phyloP scores from a whole-genome alignment of 1,140 invertebrate genomes.

The Eriocheir sinensis region DNA sequence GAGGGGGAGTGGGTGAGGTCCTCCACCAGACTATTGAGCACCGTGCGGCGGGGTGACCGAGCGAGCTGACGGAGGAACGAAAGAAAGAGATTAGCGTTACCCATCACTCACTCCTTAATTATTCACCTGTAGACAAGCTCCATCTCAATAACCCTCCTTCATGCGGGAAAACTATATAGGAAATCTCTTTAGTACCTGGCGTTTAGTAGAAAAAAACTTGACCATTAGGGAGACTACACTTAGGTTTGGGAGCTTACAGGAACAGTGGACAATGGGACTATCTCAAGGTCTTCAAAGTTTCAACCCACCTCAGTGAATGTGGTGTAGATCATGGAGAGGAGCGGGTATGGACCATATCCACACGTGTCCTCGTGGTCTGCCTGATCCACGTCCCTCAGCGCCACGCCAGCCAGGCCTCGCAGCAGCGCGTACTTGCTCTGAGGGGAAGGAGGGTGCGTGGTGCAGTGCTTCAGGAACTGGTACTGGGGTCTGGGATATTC shows the following conservation, averaged over 20 bases:
- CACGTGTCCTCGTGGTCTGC: constrained; percentile 81
- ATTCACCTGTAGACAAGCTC: not conserved
- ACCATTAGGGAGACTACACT: no score
- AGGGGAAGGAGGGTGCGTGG: not conserved
- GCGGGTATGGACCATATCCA: constrained; percentile 76
- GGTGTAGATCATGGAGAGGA: constrained; percentile 65
- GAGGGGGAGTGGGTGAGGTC: constrained; percentile 80
- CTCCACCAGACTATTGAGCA: constrained; percentile 81
- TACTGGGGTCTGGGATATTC: not conserved
- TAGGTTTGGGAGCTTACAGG: no score
- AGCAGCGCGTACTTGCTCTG: constrained; percentile 85
- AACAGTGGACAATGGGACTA: not conserved
- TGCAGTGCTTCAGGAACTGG: not conserved
- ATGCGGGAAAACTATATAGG: no score
- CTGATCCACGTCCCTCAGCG: constrained; percentile 81
- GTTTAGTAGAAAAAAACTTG: no score
- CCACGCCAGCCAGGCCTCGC: constrained; percentile 84
- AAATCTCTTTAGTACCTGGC: no score
- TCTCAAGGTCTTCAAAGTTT: no score
- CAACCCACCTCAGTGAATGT: constrained; percentile 74
- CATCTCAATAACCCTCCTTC: not conserved
- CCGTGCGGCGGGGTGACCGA: constrained; percentile 83
- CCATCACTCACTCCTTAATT: not conserved
- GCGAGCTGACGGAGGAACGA: constrained; percentile 80
- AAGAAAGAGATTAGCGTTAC: not conserved